Base-by-base conservation (phyloP, 2,888 invertebrate genomes). In the Brachylomia viminalis region DNA sequence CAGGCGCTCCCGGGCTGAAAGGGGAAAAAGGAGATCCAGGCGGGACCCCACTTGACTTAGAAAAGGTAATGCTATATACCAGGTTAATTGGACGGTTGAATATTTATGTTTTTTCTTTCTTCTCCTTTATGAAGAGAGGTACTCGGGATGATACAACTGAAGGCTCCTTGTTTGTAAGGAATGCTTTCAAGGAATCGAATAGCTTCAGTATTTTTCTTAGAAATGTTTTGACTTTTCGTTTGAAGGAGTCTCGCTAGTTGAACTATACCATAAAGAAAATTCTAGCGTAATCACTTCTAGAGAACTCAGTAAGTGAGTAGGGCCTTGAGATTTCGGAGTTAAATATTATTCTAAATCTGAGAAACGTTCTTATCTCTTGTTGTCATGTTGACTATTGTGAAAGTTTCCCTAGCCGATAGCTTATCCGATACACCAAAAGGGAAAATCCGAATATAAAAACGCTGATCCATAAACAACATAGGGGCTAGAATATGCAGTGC, bases 11-110 rank as follows among this genome's bases (percentile, higher is more conserved):
- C 79, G 96, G 96, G 45, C 92, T 96, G 66, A 98, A 98, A 94
- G 98, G 98, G 83, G 97, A 97, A 86, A 98, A 98, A 92, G 98
- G 98, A 61, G 98, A 98, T 86, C 93, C 97, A 67, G 95, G 95
- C 70, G 87, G 96, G 66, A 91, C 90, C 83, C 90, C 93, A 75
- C 90, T 93, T 80, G 92, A 95, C 87, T 90, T 95, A 79, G 95
- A 95, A 87, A 96, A 95, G 95, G 96, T 96, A 94, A 92, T 85
- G 52, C 72, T 68, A 79, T 85, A 83, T 79, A 72, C 71, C 49
- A 77, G 84, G 87, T 85, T 91, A 90, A 90, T 89, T 90, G 88
- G 87, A 85, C 86, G 83, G 84, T 83, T 86, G 85, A 88, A 87
- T 88, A 68, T 78, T 72, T 79, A 65, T 83, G 71, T 80, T 80